Percentiles rank a stretch among this genome's conserved stretches.
Conservation (phyloP, 1,140 invertebrate species). For the Caerostris extrusa region DNA sequence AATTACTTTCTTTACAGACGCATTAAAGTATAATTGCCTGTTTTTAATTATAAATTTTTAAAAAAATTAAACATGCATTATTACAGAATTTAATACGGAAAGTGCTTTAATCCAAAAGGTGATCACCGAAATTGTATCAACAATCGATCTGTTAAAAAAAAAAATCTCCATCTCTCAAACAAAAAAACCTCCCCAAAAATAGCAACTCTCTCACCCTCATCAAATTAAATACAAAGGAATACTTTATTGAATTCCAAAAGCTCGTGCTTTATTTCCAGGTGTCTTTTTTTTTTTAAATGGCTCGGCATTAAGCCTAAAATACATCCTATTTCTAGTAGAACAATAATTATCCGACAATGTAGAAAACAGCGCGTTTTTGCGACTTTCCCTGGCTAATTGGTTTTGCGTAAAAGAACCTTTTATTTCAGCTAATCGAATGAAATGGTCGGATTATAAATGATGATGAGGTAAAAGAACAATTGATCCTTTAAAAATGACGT, state of each 20-base stretch:
- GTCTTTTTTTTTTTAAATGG: conserved; percentile 2
- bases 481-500: not conserved
- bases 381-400: not conserved
- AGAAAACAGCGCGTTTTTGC: not conserved
- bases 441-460: conserved; percentile 14
- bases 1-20: no score
- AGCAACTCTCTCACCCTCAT: no score
- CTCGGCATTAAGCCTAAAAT: not conserved
- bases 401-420: not conserved
- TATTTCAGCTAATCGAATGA: conserved; percentile 31
- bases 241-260: not conserved
- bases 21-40: no score
- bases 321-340: not conserved
- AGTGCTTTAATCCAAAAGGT: no score
- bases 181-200: no score
- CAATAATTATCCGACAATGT: not conserved
- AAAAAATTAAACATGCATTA: no score
- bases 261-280: not conserved
- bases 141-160: no score
- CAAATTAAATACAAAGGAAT: not conserved
- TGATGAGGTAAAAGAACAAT: conserved; percentile 18
- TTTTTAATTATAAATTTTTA: no score
- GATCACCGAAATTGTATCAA: no score
- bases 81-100: no score
- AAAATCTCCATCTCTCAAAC: no score